phyloP scores from a whole-genome alignment of 2,888 invertebrate species.

The Salpingus planirostris region DNA sequence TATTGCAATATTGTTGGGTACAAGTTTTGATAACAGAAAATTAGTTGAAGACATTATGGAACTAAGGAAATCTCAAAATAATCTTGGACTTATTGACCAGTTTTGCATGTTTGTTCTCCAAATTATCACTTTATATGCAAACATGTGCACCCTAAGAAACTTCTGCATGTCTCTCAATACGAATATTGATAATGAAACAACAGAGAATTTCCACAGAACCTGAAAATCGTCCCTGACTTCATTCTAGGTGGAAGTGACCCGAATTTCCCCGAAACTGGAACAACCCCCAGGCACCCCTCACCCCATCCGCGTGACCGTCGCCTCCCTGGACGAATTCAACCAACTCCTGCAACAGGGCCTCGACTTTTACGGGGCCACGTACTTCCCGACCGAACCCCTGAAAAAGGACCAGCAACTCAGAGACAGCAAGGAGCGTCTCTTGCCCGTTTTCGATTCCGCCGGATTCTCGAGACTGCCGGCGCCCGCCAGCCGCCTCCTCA shows the following conservation, averaged over 20 bases:
- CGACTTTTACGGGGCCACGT: slow-evolving; percentile 82
- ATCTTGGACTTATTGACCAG: no score
- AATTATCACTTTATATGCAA: no score
- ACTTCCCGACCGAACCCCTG: slow-evolving; percentile 70
- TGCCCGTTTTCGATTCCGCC: slow-evolving; percentile 77
- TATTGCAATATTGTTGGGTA: no score
- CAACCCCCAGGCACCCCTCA: slow-evolving; percentile 51
- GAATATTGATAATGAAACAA: no score
- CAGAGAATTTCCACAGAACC: no score
- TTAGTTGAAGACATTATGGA: no score
- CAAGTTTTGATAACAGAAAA: no score
- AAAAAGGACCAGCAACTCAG: slow-evolving; percentile 53
- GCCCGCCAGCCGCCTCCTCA: slow-evolving; percentile 61
- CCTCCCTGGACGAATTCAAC: slow-evolving; percentile 68
- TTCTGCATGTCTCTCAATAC: no score
- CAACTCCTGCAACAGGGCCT: slow-evolving; percentile 72
- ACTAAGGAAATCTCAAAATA: no score
- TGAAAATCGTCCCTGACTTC: no score
- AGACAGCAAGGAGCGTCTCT: slow-evolving; percentile 42
- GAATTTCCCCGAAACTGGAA: slow-evolving; percentile 48
- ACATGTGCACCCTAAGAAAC: no score
- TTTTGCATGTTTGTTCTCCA: no score
- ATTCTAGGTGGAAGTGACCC: slow-evolving; percentile 57
- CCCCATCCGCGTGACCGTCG: slow-evolving; percentile 64
- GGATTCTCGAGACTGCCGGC: slow-evolving; percentile 78